Conservation (phyloP, 2,888 invertebrate species). For the Cataglyphis albicans region DNA sequence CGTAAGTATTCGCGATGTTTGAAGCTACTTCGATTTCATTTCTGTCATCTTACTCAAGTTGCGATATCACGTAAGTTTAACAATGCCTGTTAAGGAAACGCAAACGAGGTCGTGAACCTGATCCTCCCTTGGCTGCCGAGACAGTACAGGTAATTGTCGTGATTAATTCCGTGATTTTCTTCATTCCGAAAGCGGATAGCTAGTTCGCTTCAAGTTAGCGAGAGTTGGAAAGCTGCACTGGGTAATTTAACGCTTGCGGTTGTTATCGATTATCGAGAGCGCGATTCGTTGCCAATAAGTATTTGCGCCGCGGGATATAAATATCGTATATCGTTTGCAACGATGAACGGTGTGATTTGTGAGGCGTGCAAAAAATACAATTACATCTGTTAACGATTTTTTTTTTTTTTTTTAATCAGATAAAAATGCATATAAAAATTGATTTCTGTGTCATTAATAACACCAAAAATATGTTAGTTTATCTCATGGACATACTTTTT, state of each 20-base stretch:
- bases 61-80: slow-evolving; percentile 30
- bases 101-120: slow-evolving; percentile 27
- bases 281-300: slow-evolving; percentile 45
- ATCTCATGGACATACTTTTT: not conserved
- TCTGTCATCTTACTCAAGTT: not conserved
- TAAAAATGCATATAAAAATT: not conserved
- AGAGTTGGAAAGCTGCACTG: slow-evolving; percentile 51
- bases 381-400: not conserved
- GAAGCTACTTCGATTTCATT: slow-evolving; percentile 13
- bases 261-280: slow-evolving; percentile 48
- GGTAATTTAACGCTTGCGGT: slow-evolving; percentile 50
- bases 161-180: slow-evolving; percentile 51
- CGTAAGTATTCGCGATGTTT: not conserved
- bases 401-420: not conserved
- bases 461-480: not conserved
- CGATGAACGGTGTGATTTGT: slow-evolving; percentile 20
- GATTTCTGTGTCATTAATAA: not conserved
- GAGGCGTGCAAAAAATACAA: slow-evolving; percentile 3
- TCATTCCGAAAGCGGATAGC: slow-evolving; percentile 44
- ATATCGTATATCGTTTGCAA: slow-evolving; percentile 25
- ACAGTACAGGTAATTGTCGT: slow-evolving; percentile 36
- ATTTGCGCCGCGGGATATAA: slow-evolving; percentile 41
- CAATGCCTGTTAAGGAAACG: slow-evolving; percentile 12
- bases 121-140: not conserved
- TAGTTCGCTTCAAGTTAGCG: slow-evolving; percentile 41